Base-by-base conservation (phyloP, 1,140 invertebrate genomes). In the Calycopis cecrops region DNA sequence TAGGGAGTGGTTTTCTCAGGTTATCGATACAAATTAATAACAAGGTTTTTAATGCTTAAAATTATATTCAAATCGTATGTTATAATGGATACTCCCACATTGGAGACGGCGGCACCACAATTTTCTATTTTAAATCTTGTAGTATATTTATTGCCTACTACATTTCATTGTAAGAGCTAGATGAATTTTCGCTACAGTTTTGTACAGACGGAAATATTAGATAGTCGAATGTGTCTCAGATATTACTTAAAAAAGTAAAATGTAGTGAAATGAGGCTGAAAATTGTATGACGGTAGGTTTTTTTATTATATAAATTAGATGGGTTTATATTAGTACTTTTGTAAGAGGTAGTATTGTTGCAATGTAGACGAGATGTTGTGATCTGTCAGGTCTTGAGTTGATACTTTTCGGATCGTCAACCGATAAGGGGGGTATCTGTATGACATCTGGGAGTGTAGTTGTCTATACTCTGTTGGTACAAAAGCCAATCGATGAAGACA, bases 61-160 rank as follows among this genome's bases (percentile, higher is more conserved):
- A 28, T 28, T 2, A 28, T 28, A 28, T 28, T 28, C 6, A 28
- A 28, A 28, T 28, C 21, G 21, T 28, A 3, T 28, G 16, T 11
- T 42, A 14, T 33, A 33, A 53, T 53, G 52, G 37, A 53, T 34
- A 12, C 10, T 44, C 40, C 44, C 52, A 53, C 40, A 34, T 14
- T 42, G 18, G 58, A 55, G 62, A 57, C 62, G 62, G 62, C 34
- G 59, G 62, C 48, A 42, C 47, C 28, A 40, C 35, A 56, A 38
- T 33, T 51, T 57, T 58, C 57, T 51, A 21, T 44, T 55, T 57
- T 57, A 58, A 57, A 37, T 57, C 58, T 64, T 60, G 40, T 64
- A 63, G 61, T 42, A 61, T 65, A 65, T 61, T 65, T 61, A 61
- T 56, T 61, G 59, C 62, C 62, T 65, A 65, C 61, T 57, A 61